Evolutionary conservation across 2,113 vertebrate species (phyloP), one percentile per base, ranked within the genome.

Genomic region (Bufo gargarizans): DNA sequence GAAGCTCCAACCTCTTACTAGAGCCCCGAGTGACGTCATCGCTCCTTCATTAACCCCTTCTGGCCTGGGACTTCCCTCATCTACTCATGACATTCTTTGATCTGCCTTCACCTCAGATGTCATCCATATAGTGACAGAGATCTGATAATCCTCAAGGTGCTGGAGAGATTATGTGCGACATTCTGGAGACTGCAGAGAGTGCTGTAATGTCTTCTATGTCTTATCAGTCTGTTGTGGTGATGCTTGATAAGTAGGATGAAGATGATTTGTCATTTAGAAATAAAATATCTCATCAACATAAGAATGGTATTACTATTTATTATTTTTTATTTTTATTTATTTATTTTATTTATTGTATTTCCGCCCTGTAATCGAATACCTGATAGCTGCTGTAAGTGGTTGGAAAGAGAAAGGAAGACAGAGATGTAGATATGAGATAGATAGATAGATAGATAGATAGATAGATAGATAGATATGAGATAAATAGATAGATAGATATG

Each of bases 11-110:
- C 50, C 77, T 55, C 91, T 83, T 86, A 90, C 92, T 91, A 92
- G 91, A 92, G 92, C 90, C 88, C 91, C 90, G 90, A 91, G 91
- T 93, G 93, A 93, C 93, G 93, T 94, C 93, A 94, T 89, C 92
- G 85, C 85, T 59, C 33, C 22, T 12, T 16, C 10, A 78, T 86
- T 86, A 86, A 86, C 85, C 85, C 85, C 61, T 78, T 63, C 85
- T 20, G 55, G 71, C 72, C 74, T 67, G 76, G 74, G 85, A 86
- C 14, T 78, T 77, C 58, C 74, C 14, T 86, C 45, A 1, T 45
- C 59, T 19, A 45, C 14, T 22, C 59, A 67, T 65, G 85, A 53
- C 74, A 78, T 86, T 19, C 59, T 22, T 5, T n/a, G 45, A 82
- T 47, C 77, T 77, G 76, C 49, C 76, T 78, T 55, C 77, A 78